A percentile compares a stretch with the other conserved stretches of the same genome.
Conservation (phyloP, 2,888 invertebrate species). For the Apeira syringaria region DNA sequence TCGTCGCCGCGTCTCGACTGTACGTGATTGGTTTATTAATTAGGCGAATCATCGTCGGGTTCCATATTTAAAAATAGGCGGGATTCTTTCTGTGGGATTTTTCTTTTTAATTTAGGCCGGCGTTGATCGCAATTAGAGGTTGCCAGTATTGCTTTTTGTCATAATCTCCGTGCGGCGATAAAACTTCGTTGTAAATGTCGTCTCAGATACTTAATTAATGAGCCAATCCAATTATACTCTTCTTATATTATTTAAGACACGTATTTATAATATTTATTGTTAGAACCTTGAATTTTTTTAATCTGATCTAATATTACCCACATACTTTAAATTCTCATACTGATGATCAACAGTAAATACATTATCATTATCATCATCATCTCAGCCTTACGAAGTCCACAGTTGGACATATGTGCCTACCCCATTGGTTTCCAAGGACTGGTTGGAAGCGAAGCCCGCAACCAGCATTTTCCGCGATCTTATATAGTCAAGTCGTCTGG, state of each 20-base stretch:
- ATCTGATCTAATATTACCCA: too few species aligned
- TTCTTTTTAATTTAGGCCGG: constrained; percentile 80
- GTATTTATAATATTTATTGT: too few species aligned
- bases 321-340: too few species aligned
- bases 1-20: constrained; percentile 81
- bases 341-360: too few species aligned
- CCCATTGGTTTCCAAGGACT: too few species aligned
- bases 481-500: too few species aligned
- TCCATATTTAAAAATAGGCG: constrained; percentile 83
- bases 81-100: constrained; percentile 79
- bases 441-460: too few species aligned
- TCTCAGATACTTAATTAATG: constrained; percentile 56
- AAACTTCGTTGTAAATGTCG: constrained; percentile 56
- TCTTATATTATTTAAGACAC: constrained; percentile 35
- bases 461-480: too few species aligned
- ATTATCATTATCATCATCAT: too few species aligned
- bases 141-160: constrained; percentile 70
- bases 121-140: constrained; percentile 80
- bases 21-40: constrained; percentile 84
- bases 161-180: constrained; percentile 61
- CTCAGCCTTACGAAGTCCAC: too few species aligned
- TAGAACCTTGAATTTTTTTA: too few species aligned
- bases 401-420: too few species aligned
- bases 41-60: constrained; percentile 80
- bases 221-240: constrained; percentile 42